These are phyloP conservation scores for Eupristina koningsbergeri DNA, from an alignment of 1,140 invertebrate genomes.

Conservation along the genomic window DNA sequence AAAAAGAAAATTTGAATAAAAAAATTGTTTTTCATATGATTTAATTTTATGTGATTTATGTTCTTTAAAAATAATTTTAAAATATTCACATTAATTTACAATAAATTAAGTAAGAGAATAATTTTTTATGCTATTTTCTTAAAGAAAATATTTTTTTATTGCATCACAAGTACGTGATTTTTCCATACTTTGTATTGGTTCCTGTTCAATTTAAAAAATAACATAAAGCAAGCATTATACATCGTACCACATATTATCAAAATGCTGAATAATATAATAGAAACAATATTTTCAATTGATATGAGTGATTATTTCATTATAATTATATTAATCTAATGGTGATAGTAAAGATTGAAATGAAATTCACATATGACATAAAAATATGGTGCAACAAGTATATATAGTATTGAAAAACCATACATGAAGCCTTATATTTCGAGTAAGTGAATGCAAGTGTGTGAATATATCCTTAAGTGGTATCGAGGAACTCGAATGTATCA, in stretches of 20 bases:
- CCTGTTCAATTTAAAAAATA: background rate
- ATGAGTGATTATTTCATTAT: background rate
- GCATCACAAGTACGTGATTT: background rate
- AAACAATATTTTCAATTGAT: background rate
- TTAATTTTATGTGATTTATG: too few species aligned
- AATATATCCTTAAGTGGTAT: background rate
- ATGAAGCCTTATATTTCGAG: too few species aligned
- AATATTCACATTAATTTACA: too few species aligned
- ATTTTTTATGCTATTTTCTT: too few species aligned
- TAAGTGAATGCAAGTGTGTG: too few species aligned
- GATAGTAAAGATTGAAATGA: background rate
- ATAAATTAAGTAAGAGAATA: too few species aligned
- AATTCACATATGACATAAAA: too few species aligned
- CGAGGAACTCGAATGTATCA: background rate
- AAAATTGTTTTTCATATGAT: too few species aligned
- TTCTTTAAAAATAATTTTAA: too few species aligned
- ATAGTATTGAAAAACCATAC: too few species aligned
- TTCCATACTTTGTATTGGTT: background rate
- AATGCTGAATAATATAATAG: background rate
- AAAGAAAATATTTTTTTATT: background rate
- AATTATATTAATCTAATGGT: background rate
- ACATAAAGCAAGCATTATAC: background rate
- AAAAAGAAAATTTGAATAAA: too few species aligned
- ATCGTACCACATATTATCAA: background rate
- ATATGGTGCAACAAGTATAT: too few species aligned